Evolutionary conservation across 1,140 invertebrate genomes (phyloP), one percentile per base, ranked within the genome.

Genomic region (Brachionus manjavacas): DNA sequence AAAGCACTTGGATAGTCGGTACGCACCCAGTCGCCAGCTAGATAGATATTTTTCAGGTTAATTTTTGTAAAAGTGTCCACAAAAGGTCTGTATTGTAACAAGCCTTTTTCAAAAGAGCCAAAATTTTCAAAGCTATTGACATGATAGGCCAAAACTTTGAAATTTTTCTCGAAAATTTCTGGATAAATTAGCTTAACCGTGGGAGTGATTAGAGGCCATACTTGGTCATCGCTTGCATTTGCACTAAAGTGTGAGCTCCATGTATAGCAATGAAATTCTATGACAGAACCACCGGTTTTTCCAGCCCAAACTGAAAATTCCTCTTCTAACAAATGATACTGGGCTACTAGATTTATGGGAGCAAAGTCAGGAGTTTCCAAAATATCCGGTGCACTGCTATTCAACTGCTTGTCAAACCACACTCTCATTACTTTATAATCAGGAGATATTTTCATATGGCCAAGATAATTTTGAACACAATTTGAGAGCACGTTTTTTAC

Each of bases 1-100:
- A 85, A 31, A 0, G 85, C 85, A 14, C 43, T 35, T 35, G 85
- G 85, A 85, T 76, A 85, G 28, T 46, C 20, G 12, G 85, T 85
- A 11, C 46, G 39, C 23, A 85, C 28, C 85, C 85, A 85, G 35
- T 85, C 85, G 25, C 85, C 85, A 41, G 85, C 85, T n/a, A 85
- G 12, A 68, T 84, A 84, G 39, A 85, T 41, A 43, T 66, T 76
- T 28, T 60, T 31, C 20, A 81, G 16, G 3, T 16, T 64, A 4
- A 43, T 43, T 14, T 28, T 41, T 39, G 14, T 31, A 4, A 81
- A 81, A 20, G 14, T 64, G 35, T 81, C 43, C 12, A 64, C 23
- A 43, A 23, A 49, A 28, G 85, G 85, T 46, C 85, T 72, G 6
- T 25, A 25, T 20, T 84, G 14, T 11, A 41, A 4, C n/a, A 85